Conservation (phyloP, 2,888 invertebrate genomes). For the Epiblema foenella region DNA sequence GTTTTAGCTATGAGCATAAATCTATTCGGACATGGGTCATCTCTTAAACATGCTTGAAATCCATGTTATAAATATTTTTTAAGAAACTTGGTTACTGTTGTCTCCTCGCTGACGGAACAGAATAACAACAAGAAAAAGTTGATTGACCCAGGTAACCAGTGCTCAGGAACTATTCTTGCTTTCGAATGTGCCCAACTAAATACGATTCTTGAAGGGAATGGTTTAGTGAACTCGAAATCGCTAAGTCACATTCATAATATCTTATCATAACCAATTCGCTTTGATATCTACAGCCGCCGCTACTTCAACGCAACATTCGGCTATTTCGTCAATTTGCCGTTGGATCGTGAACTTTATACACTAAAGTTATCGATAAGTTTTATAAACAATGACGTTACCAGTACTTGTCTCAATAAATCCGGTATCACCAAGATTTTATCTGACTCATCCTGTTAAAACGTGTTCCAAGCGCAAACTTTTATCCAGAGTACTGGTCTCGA, state of each 20-base stretch:
- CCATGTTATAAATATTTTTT: no score
- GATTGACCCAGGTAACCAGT: no score
- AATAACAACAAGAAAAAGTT: no score
- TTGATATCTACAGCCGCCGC: not conserved
- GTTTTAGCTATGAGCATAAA: no score
- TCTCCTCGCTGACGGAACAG: no score
- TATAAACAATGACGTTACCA: slow-evolving; percentile 11
- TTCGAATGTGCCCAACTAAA: not conserved
- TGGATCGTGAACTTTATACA: not conserved
- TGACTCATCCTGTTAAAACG: no score
- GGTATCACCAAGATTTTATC: no score
- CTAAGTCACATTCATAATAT: not conserved
- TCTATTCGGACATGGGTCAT: no score
- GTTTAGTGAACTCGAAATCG: not conserved
- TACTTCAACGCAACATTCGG: not conserved
- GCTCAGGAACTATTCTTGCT: no score
- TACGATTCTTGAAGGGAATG: not conserved
- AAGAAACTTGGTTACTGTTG: no score
- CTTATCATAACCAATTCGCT: not conserved
- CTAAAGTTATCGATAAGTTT: slow-evolving; percentile 16
- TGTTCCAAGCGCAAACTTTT: no score
- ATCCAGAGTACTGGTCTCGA: not conserved
- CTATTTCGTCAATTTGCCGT: slow-evolving; percentile 28
- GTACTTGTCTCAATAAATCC: slow-evolving; percentile 12
- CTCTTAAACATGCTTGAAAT: no score